These are phyloP conservation scores for Ptychoptera contaminata DNA, from an alignment of 2,888 invertebrate species.

Conservation along the genomic window DNA sequence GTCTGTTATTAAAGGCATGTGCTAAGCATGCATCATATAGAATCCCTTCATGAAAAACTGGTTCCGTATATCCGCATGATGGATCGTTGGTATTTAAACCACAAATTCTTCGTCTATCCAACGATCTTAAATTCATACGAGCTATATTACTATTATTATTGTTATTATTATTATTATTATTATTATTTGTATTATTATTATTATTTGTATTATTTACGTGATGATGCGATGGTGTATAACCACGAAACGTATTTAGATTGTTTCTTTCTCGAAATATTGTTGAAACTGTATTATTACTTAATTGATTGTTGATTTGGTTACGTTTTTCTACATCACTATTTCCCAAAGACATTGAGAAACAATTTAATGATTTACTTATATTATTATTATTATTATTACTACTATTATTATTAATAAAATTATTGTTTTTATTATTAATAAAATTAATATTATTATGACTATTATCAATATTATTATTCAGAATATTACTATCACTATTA, in stretches of 20 bases:
- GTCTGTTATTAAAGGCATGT: constrained; percentile 4
- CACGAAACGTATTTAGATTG: constrained; percentile 16
- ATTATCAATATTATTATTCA: neutral
- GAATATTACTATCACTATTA: neutral
- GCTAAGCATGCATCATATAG: constrained; percentile 43
- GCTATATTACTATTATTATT: neutral
- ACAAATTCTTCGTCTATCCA: constrained; percentile 20
- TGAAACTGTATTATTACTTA: constrained; percentile 17
- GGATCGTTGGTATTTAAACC: constrained; percentile 16
- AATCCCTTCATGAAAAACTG: constrained; percentile 69
- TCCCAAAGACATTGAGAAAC: neutral
- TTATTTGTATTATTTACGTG: constrained; percentile 21
- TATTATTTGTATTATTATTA: too few species aligned
- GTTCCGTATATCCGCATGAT: constrained; percentile 36
- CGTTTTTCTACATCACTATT: constrained; percentile 25
- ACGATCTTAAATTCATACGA: constrained; percentile 24
- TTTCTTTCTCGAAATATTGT: constrained; percentile 25
- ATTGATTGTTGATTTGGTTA: constrained; percentile 27
- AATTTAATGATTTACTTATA: constrained; percentile 11
- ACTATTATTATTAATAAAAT: neutral
- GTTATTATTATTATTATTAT: constrained; percentile 9
- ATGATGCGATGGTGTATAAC: constrained; percentile 14
- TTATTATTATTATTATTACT: constrained; percentile 13
- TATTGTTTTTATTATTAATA: too few species aligned
- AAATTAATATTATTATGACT: constrained; percentile 12